A percentile compares a stretch with the other conserved stretches of the same genome.
These are phyloP conservation scores for Diloba caeruleocephala DNA, from an alignment of 2,888 invertebrate species.

Conservation along the genomic window DNA sequence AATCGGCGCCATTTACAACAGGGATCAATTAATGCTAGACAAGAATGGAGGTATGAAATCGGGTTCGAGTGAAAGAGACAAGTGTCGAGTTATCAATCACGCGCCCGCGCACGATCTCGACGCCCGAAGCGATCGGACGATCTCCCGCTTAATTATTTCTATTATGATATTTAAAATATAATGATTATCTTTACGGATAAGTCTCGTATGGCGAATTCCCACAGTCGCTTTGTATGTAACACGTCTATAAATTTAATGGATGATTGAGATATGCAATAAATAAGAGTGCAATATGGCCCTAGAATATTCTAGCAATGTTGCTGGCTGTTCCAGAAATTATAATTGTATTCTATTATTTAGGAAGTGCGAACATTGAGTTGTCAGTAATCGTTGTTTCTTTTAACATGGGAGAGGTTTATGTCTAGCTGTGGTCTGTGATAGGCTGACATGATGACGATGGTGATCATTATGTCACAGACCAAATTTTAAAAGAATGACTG, in stretches of 20 bases:
- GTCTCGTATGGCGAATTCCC: conserved; percentile 79
- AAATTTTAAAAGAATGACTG: background rate
- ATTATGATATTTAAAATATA: conserved; percentile 87
- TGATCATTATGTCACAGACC: background rate
- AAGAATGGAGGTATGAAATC: conserved; percentile 59
- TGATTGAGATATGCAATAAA: conserved; percentile 44
- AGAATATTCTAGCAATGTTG: conserved; percentile 1
- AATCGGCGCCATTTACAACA: conserved; percentile 84
- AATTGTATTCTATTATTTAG: no score
- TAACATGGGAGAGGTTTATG: no score
- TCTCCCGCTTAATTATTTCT: conserved; percentile 87
- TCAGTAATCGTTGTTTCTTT: no score
- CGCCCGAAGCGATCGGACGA: conserved; percentile 82
- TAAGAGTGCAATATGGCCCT: conserved; percentile 32
- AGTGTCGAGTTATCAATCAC: conserved; percentile 84
- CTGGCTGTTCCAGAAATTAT: background rate
- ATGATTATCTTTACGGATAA: conserved; percentile 76
- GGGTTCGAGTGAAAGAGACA: conserved; percentile 63
- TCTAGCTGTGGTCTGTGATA: no score
- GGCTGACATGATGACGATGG: no score
- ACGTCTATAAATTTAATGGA: conserved; percentile 65
- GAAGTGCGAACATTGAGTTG: no score
- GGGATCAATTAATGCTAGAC: conserved; percentile 83
- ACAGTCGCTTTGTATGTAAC: conserved; percentile 69
- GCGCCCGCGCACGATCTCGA: conserved; percentile 82